Conservation (phyloP, 2,888 invertebrate species). For the Aspidapion aeneum region DNA sequence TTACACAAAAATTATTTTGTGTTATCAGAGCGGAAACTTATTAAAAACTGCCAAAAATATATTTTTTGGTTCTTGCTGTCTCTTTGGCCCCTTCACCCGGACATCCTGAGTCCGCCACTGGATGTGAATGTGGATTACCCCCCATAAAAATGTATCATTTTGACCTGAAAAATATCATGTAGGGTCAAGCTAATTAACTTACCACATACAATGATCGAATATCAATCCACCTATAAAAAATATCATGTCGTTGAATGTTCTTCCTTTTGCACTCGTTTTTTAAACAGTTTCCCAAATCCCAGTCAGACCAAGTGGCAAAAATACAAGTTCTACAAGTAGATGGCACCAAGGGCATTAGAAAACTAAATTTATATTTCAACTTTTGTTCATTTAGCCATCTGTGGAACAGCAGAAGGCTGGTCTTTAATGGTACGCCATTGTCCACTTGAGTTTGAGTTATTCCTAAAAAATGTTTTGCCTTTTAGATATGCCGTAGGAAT, state of each 20-base stretch:
- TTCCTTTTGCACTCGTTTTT: slow-evolving; percentile 58
- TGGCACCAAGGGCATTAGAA: slow-evolving; percentile 31
- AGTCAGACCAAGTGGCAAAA: slow-evolving; percentile 60
- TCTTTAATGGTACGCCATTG: slow-evolving; percentile 50
- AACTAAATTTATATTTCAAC: slow-evolving; percentile 47
- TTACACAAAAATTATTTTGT: too few species aligned
- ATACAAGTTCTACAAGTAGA: slow-evolving; percentile 43
- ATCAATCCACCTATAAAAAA: slow-evolving; percentile 59
- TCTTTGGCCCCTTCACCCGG: too few species aligned
- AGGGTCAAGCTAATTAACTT: slow-evolving; percentile 19
- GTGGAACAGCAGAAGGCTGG: slow-evolving; percentile 52
- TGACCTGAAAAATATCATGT: too few species aligned
- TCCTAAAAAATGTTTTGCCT: slow-evolving; percentile 48
- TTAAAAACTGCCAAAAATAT: too few species aligned
- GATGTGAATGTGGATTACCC: too few species aligned
- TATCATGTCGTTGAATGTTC: slow-evolving; percentile 50
- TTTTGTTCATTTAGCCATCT: slow-evolving; percentile 54
- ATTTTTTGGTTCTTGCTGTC: too few species aligned
- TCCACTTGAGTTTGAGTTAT: slow-evolving; percentile 56
- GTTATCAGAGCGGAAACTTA: too few species aligned
- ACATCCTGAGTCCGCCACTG: too few species aligned
- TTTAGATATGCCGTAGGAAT: too few species aligned
- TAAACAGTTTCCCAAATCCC: slow-evolving; percentile 59
- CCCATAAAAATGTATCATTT: too few species aligned
- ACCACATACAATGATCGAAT: slow-evolving; percentile 52